Base-by-base conservation (phyloP, 2,797 vertebrate genomes). In the Sebastolobus altivelis region DNA sequence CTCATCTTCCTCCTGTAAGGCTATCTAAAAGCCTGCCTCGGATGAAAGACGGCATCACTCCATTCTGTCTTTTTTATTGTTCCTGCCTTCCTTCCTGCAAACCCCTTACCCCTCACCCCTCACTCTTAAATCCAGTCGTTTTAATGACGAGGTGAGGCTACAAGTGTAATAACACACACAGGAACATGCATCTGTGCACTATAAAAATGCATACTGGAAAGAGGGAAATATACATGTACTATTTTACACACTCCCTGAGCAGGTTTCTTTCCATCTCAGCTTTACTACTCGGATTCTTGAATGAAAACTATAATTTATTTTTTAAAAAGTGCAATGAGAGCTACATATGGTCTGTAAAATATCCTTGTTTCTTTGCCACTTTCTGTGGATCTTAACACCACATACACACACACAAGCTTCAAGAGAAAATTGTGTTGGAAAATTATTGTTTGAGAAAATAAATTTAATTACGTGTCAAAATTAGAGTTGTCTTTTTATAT, bases 31-130 rank as follows among this genome's bases (percentile, higher is more conserved):
- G 83, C 63, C 85, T 27, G 62, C 65, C 72, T 75, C 12, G 33
- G 73, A 86, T 92, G 78, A 91, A 89, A 89, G 86, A 88, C 80
- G 27, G 59, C 56, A 8, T 86, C 81, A 63, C 86, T 90, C 73
- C 59, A 25, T 80, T 72, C 65, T 71, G 75, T 66, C 71, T 79
- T 79, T 46, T 85, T 46, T 82, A 87, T 77, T 77, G 62, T 75
- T 59, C 68, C 67, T 58, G 56, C 31, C 18, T 58, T 77, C 82
- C 56, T 82, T 85, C 62, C 82, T 62, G 71, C 74, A 14, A 83
- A 9, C 43, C 62, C 22, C 13, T 13, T 13, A 76, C 49, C 86
- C 62, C 83, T 88, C 81, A 20, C 79, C 88, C 80, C 56, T 78
- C 85, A 60, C 72, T 68, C 83, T 80, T 59, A 79, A 85, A 87